These are phyloP conservation scores for Poecilia wingei DNA, from an alignment of 2,797 vertebrate genomes.

Conservation along the genomic window DNA sequence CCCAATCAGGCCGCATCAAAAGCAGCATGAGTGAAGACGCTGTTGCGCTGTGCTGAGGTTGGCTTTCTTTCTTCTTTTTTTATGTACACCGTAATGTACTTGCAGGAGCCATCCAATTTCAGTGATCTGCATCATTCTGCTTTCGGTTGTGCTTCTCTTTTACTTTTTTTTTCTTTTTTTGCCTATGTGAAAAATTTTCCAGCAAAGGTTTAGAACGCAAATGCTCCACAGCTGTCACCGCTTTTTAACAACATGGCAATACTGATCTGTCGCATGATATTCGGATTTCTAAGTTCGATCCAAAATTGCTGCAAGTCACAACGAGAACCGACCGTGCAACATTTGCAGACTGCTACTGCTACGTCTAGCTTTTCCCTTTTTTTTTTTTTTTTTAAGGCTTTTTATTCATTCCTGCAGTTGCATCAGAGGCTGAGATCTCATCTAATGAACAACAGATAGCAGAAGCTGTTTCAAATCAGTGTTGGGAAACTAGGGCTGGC, in stretches of 20 bases:
- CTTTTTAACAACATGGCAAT: not conserved
- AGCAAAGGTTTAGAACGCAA: not conserved
- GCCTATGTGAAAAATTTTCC: not conserved
- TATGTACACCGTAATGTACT: constrained; percentile 32
- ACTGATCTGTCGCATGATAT: not conserved
- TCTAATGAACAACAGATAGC: constrained; percentile 68
- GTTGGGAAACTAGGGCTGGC: constrained; percentile 73
- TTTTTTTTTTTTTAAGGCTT: not conserved
- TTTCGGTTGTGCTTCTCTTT: not conserved
- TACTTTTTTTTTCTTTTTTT: not conserved
- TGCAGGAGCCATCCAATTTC: constrained; percentile 18
- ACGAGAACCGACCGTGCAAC: constrained; percentile 21
- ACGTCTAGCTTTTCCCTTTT: not conserved
- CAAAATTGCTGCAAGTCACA: not conserved
- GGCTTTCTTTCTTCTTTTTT: constrained; percentile 35
- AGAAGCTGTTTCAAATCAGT: constrained; percentile 75
- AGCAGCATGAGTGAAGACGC: constrained; percentile 39
- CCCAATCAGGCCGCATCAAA: constrained; percentile 51
- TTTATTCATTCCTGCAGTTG: constrained; percentile 50
- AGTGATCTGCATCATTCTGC: constrained; percentile 22
- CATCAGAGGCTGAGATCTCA: constrained; percentile 54
- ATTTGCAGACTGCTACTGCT: constrained; percentile 37
- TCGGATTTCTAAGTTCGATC: not conserved
- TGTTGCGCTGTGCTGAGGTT: constrained; percentile 49
- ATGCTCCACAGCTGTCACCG: not conserved